Conservation (phyloP, 2,113 vertebrate genomes). For the Craseonycteris thonglongyai region DNA sequence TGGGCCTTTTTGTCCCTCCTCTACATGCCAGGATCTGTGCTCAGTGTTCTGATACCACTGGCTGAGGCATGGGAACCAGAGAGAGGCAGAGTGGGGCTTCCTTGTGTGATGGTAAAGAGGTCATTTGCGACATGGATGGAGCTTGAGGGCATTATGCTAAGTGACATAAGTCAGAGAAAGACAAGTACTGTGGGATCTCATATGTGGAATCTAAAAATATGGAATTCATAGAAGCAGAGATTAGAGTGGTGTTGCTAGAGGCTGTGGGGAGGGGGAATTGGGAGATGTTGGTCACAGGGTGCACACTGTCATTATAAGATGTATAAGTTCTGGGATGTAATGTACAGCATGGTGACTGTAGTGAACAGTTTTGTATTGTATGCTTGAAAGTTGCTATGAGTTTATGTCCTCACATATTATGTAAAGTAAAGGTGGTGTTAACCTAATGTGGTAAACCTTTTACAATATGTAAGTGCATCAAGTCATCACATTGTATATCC, state of each 20-base stretch:
- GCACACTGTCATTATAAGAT: neutral
- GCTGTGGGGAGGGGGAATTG: neutral
- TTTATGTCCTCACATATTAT: neutral
- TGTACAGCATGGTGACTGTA: neutral
- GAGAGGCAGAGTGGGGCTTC: neutral
- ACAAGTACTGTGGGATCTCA: neutral
- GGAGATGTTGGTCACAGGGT: neutral
- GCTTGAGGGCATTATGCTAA: neutral
- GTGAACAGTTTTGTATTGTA: neutral
- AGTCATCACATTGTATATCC: neutral
- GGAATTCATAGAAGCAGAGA: neutral
- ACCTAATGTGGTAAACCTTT: neutral
- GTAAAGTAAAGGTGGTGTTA: neutral
- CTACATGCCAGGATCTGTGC: neutral
- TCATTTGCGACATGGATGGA: neutral
- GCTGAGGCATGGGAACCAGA: neutral
- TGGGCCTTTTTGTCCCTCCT: neutral
- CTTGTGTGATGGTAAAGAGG: neutral
- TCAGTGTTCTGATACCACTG: neutral
- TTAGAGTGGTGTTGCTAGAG: neutral
- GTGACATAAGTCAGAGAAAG: neutral
- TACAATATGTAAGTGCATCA: neutral
- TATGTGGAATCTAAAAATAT: neutral
- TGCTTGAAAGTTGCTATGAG: neutral
- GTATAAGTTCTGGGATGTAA: neutral